phyloP scores from a whole-genome alignment of 2,113 vertebrate species.

The Saguinus midas region DNA sequence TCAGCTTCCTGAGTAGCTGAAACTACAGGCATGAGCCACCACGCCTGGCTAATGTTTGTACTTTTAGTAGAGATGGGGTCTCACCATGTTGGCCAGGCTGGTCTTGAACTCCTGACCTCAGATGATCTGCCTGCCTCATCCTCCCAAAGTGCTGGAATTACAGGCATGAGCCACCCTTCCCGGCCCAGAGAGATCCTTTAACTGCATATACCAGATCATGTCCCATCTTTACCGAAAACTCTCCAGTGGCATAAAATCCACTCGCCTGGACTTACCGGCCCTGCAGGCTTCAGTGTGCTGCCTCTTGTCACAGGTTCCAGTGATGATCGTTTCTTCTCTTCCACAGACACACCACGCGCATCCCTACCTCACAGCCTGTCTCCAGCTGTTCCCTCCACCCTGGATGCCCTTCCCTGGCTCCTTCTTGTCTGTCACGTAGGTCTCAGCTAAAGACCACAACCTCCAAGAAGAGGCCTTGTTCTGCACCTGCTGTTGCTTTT shows the following conservation, averaged over 20 bases:
- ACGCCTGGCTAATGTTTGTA: too few relatives aligned
- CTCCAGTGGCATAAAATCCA: not conserved
- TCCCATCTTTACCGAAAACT: not conserved
- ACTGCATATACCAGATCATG: not conserved
- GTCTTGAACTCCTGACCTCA: too few relatives aligned
- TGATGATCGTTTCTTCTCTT: not conserved
- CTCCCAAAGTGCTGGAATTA: too few relatives aligned
- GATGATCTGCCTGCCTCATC: too few relatives aligned
- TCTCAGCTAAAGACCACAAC: not conserved
- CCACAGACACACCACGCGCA: not conserved
- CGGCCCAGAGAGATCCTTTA: not conserved
- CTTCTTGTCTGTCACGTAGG: not conserved
- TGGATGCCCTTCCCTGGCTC: not conserved
- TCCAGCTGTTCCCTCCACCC: too few relatives aligned
- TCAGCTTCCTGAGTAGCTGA: too few relatives aligned
- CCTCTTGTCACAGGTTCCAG: not conserved
- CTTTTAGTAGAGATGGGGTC: too few relatives aligned
- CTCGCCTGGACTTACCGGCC: too few relatives aligned
- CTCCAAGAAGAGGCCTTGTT: not conserved
- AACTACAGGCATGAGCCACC: too few relatives aligned
- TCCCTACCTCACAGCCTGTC: not conserved
- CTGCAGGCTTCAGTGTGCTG: not conserved
- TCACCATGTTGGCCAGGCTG: too few relatives aligned
- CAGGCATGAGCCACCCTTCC: too few relatives aligned
- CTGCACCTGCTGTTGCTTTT: too few relatives aligned